Evolutionary conservation across 2,888 invertebrate species (phyloP).

Genomic region (Lochmaea capreae): DNA sequence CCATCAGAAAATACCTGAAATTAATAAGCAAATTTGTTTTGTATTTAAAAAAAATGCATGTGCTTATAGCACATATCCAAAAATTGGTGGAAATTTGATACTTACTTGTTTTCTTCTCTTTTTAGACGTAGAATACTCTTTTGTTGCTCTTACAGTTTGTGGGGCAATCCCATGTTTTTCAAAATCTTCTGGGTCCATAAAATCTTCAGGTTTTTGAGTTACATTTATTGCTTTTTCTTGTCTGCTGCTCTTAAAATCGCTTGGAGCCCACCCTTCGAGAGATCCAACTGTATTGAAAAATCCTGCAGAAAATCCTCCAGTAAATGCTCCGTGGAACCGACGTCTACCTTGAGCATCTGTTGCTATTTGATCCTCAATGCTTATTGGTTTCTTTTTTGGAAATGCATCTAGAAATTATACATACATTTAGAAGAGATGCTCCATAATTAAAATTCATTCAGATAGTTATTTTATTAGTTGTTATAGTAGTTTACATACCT

Average conservation of each 20-base stretch:
- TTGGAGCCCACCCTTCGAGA: slow-evolving; percentile 94
- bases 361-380: slow-evolving; percentile 88
- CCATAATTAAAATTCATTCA: not conserved
- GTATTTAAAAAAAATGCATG: too few relatives aligned
- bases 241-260: slow-evolving; percentile 90
- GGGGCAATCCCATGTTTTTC: slow-evolving; percentile 97
- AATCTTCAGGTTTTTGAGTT: slow-evolving; percentile 86
- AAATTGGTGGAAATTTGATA: slow-evolving; percentile 3
- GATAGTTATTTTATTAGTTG: not conserved
- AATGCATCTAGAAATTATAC: slow-evolving; percentile 73
- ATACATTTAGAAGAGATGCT: not conserved
- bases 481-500: slow-evolving; percentile 69
- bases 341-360: slow-evolving; percentile 89
- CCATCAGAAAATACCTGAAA: slow-evolving; percentile 57
- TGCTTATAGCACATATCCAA: too few relatives aligned
- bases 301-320: slow-evolving; percentile 96
- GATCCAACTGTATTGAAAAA: slow-evolving; percentile 97
- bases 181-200: slow-evolving; percentile 98
- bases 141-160: slow-evolving; percentile 81
- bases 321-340: slow-evolving; percentile 98
- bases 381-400: slow-evolving; percentile 82
- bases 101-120: slow-evolving; percentile 58
- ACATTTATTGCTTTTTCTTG: slow-evolving; percentile 72
- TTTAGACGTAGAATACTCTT: slow-evolving; percentile 75
- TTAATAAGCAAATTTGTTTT: slow-evolving; percentile 2